Base-by-base conservation (phyloP, 1,140 invertebrate species). In the Pseudomyrmex sp. region DNA sequence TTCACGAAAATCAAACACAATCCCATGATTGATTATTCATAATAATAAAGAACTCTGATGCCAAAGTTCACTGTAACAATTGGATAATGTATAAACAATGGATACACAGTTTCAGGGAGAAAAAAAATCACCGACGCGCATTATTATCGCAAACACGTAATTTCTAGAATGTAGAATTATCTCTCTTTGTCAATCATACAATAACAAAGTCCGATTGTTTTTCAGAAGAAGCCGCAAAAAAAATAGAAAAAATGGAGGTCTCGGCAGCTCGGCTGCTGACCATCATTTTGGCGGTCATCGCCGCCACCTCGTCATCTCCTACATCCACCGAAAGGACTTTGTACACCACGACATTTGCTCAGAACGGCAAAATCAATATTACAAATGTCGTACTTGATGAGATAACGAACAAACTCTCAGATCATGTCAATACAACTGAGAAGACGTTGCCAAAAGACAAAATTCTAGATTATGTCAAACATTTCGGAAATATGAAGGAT, bases 401-500 rank as follows among this genome's bases (percentile, higher is more conserved):
- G 0, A 35, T 4, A 35, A 7, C 5, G 35, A 7, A 35, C 35
- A 35, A 35, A 35, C 5, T 35, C 5, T 7, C 35, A 35, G 5
- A 35, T 35, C 0, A 35, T 7, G 35, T 35, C 35, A 35, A 35
- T 35, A 35, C 5, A 35, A 35, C 35, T 35, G 0, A 35, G 56
- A 15, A 58, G 2, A 26, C 58, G 9, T 63, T 66, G 18, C 0
- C 83, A 9, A 26, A 26, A 9, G n/a, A 4, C n/a, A 75, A 65
- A 9, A 56, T 69, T 12, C 5, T 65, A 15, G 46, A 61, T 46
- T 77, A 85, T 9, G 44, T 35, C 9, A 89, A 63, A 52, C 35
- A 48, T 2, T 63, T 85, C n/a, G 26, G 46, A 0, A 63, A 54
- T 56, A 20, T 66, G 3, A 87, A 88, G 54, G 84, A 93, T 2